Base-by-base conservation (phyloP, 1,140 invertebrate genomes). In the Carcinoscorpius rotundicauda region DNA sequence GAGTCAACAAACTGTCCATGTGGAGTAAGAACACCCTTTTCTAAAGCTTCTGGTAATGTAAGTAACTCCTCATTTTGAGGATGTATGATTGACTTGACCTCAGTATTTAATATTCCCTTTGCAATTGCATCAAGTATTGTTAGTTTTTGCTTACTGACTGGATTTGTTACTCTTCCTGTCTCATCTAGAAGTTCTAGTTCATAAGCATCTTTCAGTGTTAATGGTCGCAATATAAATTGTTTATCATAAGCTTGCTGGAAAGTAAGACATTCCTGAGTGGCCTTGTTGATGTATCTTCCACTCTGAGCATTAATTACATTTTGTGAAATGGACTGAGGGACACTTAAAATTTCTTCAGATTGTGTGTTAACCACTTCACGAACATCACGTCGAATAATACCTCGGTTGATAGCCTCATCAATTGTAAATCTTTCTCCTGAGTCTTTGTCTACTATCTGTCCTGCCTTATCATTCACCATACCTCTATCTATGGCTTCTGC, bases 191-290 rank as follows among this genome's bases (percentile, higher is more conserved):
- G 78, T 70, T 89, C 86, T 68, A 86, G 80, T 75, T 93, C 89
- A 71, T 84, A 82, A 66, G 88, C 85, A 71, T 96, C 92, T 78
- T 93, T 91, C 5, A 98, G 79, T 5, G 91, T 92, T 78, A 93
- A 83, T 2, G 93, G 93, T 79, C 91, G 93, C 48, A 86, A 82
- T 66, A 98, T 88, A 51, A 91, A 78, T 61, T 86, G 83, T 64
- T 87, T 81, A 68, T 84, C 82, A 65, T 85, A 81, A 52, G 94
- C 94, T 75, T 93, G 87, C 68, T 83, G 81, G 58, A 94, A 85
- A 53, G 85, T 81, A 48, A 95, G 71, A 73, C 85, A 87, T 75
- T 90, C 85, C 74, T 85, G 82, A 60, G 82, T 85, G 57, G 84
- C 73, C 70, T 82, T 83, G 71, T 94, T 85, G 64, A 88, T 75